Percentiles rank a stretch among this genome's conserved stretches.
These are phyloP conservation scores for Hoplodrina ambigua DNA, from an alignment of 2,888 invertebrate genomes.

Conservation along the genomic window DNA sequence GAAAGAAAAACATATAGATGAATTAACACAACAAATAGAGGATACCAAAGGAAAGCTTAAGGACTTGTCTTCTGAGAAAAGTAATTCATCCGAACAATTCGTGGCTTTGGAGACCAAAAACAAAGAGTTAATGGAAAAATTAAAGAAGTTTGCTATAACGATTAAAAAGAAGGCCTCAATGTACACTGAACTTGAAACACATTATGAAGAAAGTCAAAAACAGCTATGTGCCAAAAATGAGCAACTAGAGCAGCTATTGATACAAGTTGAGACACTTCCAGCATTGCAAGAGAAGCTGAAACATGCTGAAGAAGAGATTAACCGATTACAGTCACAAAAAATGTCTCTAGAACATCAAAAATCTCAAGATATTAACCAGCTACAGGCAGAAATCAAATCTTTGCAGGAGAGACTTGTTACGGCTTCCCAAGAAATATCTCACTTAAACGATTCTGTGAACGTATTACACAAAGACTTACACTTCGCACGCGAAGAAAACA, in stretches of 20 bases:
- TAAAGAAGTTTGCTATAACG: conserved; percentile 94
- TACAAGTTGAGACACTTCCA: conserved; percentile 80
- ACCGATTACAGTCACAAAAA: conserved; percentile 77
- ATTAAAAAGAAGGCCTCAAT: conserved; percentile 93
- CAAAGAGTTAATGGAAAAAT: conserved; percentile 93
- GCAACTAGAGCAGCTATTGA: conserved; percentile 77
- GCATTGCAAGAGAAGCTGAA: conserved; percentile 82
- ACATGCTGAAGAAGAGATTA: conserved; percentile 82
- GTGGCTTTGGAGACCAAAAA: conserved; percentile 90
- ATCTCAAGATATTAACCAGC: conserved; percentile 70
- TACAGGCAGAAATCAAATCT: conserved; percentile 72
- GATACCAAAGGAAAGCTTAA: conserved; percentile 82
- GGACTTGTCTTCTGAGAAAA: conserved; percentile 80
- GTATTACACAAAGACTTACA: conserved; percentile 74
- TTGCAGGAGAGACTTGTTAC: conserved; percentile 70
- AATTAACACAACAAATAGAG: conserved; percentile 87
- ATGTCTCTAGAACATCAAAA: conserved; percentile 75
- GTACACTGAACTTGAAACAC: conserved; percentile 92
- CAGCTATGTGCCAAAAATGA: conserved; percentile 76
- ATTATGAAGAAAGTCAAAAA: conserved; percentile 79
- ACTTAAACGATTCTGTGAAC: conserved; percentile 73
- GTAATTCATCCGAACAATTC: conserved; percentile 79
- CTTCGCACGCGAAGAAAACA: conserved; percentile 74
- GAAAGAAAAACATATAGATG: conserved; percentile 84
- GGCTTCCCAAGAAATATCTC: conserved; percentile 73